Percentiles rank a stretch among this genome's conserved stretches.
These are phyloP conservation scores for Chloromyia formosa DNA, from an alignment of 2,888 invertebrate species.

Conservation along the genomic window DNA sequence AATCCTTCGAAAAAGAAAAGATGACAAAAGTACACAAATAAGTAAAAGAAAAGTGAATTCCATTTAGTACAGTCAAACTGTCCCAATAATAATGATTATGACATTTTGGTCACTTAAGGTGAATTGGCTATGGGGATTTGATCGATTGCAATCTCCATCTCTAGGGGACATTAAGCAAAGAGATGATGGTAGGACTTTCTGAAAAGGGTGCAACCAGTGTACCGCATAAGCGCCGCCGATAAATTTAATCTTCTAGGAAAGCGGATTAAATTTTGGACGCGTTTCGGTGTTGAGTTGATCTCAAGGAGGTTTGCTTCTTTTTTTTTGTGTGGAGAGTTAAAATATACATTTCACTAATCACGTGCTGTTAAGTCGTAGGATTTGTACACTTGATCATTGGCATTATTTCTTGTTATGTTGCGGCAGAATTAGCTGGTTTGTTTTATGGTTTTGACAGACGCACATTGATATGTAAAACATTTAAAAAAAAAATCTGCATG, in stretches of 20 bases:
- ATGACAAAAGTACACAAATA: too few relatives aligned
- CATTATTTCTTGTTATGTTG: not conserved
- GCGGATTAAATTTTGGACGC: slow-evolving; percentile 23
- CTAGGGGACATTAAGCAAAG: not conserved
- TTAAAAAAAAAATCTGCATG: too few relatives aligned
- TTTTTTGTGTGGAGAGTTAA: not conserved
- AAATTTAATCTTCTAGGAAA: slow-evolving; percentile 26
- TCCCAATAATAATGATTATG: too few relatives aligned
- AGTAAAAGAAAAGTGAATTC: too few relatives aligned
- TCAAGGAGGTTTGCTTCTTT: not conserved
- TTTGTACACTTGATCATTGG: not conserved
- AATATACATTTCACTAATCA: slow-evolving; percentile 18
- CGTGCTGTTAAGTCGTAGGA: not conserved
- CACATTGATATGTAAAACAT: too few relatives aligned
- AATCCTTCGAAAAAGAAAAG: too few relatives aligned
- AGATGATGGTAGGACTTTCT: not conserved
- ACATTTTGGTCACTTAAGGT: too few relatives aligned
- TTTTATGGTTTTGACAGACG: too few relatives aligned
- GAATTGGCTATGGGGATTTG: not conserved
- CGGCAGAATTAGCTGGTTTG: too few relatives aligned
- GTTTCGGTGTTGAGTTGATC: slow-evolving; percentile 1
- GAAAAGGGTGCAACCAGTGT: not conserved
- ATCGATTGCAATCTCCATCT: slow-evolving; percentile 16
- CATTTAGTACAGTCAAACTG: too few relatives aligned
- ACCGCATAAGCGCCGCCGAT: slow-evolving; percentile 14